These are phyloP conservation scores for Phataginus tetradactyla DNA, from an alignment of 2,797 vertebrate genomes.

Conservation along the genomic window DNA sequence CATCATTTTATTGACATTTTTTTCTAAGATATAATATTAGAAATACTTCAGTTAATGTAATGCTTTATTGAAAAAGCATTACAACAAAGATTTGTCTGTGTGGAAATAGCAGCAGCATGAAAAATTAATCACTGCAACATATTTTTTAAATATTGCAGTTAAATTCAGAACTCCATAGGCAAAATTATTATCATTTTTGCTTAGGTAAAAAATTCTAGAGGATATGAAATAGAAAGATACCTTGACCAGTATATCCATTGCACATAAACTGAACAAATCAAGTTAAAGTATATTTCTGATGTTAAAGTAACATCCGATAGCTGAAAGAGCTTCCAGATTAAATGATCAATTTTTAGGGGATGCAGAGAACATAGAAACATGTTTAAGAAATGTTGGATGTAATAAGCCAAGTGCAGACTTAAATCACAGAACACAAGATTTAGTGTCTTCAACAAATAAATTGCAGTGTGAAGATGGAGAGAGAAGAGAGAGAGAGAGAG, in stretches of 20 bases:
- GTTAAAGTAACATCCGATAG: background rate
- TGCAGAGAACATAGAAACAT: background rate
- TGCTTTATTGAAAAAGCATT: background rate
- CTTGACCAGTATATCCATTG: background rate
- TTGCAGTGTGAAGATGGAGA: fast-evolving
- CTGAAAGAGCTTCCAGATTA: background rate
- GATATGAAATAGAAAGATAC: background rate
- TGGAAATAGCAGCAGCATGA: background rate
- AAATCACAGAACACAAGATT: background rate
- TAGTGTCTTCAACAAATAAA: background rate
- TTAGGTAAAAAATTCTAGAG: background rate
- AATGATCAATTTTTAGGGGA: background rate
- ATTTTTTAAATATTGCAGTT: background rate
- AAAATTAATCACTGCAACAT: background rate
- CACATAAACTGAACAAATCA: background rate
- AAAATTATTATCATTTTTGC: background rate
- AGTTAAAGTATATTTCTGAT: background rate
- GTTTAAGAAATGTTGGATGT: background rate
- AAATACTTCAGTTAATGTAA: background rate
- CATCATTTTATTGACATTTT: background rate
- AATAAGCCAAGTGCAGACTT: background rate
- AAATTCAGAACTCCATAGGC: background rate
- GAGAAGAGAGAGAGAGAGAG: too few species aligned
- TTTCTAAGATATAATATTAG: background rate
- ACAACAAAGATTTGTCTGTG: background rate